These are phyloP conservation scores for Eulemur albifrons DNA, from an alignment of 2,797 vertebrate genomes.

Conservation along the genomic window DNA sequence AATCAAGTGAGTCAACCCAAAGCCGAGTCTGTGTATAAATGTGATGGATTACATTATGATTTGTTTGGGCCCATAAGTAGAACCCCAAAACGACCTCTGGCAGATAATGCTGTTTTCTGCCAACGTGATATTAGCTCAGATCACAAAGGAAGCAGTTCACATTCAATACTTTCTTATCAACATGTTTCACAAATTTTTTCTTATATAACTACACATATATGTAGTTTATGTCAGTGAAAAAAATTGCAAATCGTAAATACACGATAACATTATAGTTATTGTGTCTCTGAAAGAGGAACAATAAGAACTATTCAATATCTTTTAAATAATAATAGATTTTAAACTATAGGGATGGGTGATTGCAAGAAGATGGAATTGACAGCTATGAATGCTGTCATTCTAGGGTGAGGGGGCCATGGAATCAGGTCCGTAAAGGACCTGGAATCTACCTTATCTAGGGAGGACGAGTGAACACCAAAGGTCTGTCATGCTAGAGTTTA, in stretches of 20 bases:
- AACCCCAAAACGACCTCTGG: slow-evolving; percentile 43
- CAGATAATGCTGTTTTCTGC: slow-evolving; percentile 55
- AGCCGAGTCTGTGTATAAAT: not conserved
- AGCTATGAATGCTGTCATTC: not conserved
- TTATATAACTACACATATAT: not conserved
- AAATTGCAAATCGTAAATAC: slow-evolving; percentile 46
- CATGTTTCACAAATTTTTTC: not conserved
- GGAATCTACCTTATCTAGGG: not conserved
- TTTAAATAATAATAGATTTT: not conserved
- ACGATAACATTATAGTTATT: not conserved
- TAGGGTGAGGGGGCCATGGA: not conserved
- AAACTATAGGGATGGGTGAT: not conserved
- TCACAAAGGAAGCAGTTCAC: slow-evolving; percentile 39
- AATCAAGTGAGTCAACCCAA: slow-evolving; percentile 60
- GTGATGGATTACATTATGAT: slow-evolving; percentile 57
- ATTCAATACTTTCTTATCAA: slow-evolving; percentile 56
- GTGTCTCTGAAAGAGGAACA: not conserved
- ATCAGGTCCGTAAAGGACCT: not conserved
- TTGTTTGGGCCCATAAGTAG: slow-evolving; percentile 63
- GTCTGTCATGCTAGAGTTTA: not conserved
- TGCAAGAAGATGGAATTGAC: not conserved
- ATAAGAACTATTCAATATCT: not conserved
- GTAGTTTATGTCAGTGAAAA: not conserved
- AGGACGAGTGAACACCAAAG: not conserved
- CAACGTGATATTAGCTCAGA: slow-evolving; percentile 54